Conservation (phyloP, 2,797 vertebrate species). For the Chelmon rostratus region DNA sequence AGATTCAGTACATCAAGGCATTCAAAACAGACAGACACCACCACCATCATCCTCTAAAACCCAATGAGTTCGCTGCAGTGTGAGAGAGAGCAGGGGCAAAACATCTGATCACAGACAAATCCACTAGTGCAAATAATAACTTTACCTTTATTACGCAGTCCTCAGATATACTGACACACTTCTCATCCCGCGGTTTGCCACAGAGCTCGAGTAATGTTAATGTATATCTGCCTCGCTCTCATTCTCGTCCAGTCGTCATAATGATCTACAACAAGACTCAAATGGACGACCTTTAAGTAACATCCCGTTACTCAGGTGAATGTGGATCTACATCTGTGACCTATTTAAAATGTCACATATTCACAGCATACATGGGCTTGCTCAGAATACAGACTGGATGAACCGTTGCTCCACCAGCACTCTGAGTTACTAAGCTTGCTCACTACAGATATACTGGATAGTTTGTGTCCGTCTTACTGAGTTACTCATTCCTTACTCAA, state of each 20-base stretch:
- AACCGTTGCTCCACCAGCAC: neutral
- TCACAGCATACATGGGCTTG: neutral
- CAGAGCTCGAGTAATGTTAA: neutral
- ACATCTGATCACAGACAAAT: slow-evolving; percentile 14
- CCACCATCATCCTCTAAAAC: neutral
- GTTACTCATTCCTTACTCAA: neutral
- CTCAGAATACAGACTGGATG: slow-evolving; percentile 3
- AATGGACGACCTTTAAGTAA: neutral
- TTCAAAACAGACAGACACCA: slow-evolving; percentile 2
- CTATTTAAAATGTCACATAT: slow-evolving; percentile 34
- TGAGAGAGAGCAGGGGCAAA: slow-evolving; percentile 6
- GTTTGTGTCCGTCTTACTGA: neutral
- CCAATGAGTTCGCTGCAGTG: neutral
- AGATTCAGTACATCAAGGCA: slow-evolving; percentile 13
- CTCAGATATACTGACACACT: neutral
- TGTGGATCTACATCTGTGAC: slow-evolving; percentile 36
- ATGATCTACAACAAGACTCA: slow-evolving; percentile 8
- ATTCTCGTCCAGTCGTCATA: neutral
- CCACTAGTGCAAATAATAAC: neutral
- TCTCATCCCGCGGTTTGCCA: neutral
- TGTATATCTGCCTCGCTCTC: neutral
- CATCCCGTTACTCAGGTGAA: slow-evolving; percentile 33
- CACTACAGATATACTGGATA: neutral
- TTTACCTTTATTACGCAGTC: neutral
- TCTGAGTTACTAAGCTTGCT: neutral